Evolutionary conservation across 2,113 vertebrate species (phyloP).

Genomic region (Elephantulus edwardii): DNA sequence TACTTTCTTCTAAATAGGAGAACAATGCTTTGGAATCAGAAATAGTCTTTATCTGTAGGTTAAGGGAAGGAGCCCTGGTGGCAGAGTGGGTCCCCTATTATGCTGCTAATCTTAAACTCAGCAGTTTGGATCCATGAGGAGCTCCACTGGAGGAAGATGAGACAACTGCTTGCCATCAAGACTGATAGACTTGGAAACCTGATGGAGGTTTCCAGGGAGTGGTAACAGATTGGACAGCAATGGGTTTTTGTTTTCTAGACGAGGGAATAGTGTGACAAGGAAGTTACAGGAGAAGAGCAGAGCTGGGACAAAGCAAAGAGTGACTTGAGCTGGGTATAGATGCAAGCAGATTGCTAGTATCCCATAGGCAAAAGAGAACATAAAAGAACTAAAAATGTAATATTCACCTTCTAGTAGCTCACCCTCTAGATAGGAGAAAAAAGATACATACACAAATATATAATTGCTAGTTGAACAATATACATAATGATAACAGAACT

Average conservation of each 20-base stretch:
- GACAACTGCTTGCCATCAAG: too few species aligned
- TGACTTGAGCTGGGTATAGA: not conserved
- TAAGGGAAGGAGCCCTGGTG: too few species aligned
- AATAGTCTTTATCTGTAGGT: too few species aligned
- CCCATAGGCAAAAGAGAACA: not conserved
- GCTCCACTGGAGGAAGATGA: too few species aligned
- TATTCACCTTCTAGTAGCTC: not conserved
- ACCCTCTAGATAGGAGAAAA: not conserved
- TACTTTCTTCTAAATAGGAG: conserved; percentile 33
- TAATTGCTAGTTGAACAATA: not conserved
- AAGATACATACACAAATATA: not conserved
- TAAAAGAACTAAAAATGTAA: not conserved
- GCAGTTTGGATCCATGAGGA: too few species aligned
- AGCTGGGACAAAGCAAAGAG: not conserved
- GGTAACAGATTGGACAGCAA: too few species aligned
- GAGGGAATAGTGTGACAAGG: not conserved
- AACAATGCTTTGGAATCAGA: conserved; percentile 7
- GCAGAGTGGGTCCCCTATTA: too few species aligned
- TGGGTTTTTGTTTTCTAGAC: too few species aligned
- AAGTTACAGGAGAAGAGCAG: not conserved
- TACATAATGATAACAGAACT: conserved; percentile 12
- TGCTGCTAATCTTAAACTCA: too few species aligned
- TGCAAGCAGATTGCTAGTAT: not conserved
- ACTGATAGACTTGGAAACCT: too few species aligned
- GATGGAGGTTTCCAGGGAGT: too few species aligned